Base-by-base conservation (phyloP, 2,888 invertebrate species). In the Crossocerus cetratus region DNA sequence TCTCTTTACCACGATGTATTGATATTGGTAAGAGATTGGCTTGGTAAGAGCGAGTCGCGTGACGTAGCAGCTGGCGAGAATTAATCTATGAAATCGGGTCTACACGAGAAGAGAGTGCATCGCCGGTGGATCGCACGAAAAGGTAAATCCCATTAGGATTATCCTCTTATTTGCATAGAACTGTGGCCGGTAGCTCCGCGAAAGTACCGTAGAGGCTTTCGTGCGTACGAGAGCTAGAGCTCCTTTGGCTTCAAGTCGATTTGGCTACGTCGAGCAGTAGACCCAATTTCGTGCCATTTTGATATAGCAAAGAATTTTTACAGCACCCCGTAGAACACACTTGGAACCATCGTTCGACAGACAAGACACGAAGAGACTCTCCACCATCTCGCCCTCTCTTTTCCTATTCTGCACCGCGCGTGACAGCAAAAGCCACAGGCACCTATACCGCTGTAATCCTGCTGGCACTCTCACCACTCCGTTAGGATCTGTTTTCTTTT, bases 271-370 rank as follows among this genome's bases (percentile, higher is more conserved):
- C 65, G 65, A 55, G 16, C 49, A 60, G 53, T 56, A 56, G 56
- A 63, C 53, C 32, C 23, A 53, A 18, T 21, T 45, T 59, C 71
- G 62, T 58, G 18, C 45, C 63, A 53, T 61, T 62, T 65, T 74
- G 69, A 75, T 77, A 67, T 62, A 70, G 65, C 71, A 71, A 71
- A 68, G 67, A 80, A 60, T 82, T 81, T 72, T 77, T 79, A 73
- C 77, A 81, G 81, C 82, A 81, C 70, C 66, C 81, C 61, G 67
- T 81, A 81, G 81, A 72, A 77, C 78, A 81, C 82, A 69, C 43
- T 32, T 68, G 81, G 81, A 81, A 60, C 58, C 74, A 72, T 76
- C 68, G 78, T 71, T 64, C 69, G 60, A 74, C 79, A 73, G 71
- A 69, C 14, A 76, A 73, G 58, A 72, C 77, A 82, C 75, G 69